These are phyloP conservation scores for Syngnathus acus DNA, from an alignment of 2,797 vertebrate genomes.

Conservation along the genomic window DNA sequence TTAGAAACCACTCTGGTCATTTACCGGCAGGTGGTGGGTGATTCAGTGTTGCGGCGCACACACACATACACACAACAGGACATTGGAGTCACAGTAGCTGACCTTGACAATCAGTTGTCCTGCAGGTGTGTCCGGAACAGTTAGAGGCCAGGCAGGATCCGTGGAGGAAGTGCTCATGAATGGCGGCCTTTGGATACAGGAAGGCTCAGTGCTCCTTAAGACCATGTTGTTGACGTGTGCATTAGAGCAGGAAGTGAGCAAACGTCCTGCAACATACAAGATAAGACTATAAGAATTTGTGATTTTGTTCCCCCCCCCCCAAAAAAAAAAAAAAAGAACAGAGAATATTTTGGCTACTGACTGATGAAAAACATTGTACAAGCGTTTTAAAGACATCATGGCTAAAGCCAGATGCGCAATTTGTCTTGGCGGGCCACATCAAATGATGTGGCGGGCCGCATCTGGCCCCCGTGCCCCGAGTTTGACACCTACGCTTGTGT, in stretches of 20 bases:
- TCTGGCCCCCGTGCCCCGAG: too few species aligned
- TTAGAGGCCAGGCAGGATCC: constrained; percentile 12
- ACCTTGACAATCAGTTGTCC: constrained; percentile 38
- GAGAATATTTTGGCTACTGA: not conserved
- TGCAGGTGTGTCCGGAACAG: constrained; percentile 67
- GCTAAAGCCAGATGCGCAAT: too few species aligned
- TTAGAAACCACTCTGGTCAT: not conserved
- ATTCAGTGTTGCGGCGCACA: constrained; percentile 12
- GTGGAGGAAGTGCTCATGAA: constrained; percentile 60
- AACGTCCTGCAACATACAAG: constrained; percentile 32
- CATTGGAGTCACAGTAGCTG: constrained; percentile 23
- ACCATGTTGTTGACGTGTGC: constrained; percentile 10
- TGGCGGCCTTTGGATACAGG: constrained; percentile 48
- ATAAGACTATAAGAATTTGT: constrained; percentile 4
- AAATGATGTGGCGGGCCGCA: too few species aligned
- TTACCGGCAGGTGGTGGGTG: constrained; percentile 19
- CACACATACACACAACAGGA: constrained; percentile 10
- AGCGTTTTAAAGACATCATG: too few species aligned
- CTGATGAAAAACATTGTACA: not conserved
- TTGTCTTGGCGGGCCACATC: too few species aligned
- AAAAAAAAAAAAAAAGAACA: too few species aligned
- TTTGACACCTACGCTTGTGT: not conserved
- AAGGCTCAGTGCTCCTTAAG: constrained; percentile 32
- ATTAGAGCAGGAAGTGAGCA: constrained; percentile 45
- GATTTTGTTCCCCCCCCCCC: not conserved